phyloP scores from a whole-genome alignment of 2,113 vertebrate genomes.

The Cynopterus brachyotis region DNA sequence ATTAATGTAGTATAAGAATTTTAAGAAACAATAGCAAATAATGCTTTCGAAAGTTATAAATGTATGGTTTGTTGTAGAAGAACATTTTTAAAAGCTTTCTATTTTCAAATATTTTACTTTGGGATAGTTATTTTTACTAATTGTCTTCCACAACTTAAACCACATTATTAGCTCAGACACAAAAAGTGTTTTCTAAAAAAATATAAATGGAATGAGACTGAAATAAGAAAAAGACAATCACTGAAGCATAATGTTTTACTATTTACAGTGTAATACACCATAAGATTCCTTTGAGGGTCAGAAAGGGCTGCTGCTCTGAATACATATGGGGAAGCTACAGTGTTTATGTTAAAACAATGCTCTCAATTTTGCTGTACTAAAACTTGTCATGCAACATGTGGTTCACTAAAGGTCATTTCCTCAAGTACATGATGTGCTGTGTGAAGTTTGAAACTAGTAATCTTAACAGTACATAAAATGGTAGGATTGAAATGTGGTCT shows the following conservation, averaged over 20 bases:
- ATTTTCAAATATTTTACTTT: slow-evolving; percentile 29
- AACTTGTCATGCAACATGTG: slow-evolving; percentile 8
- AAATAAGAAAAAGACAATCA: slow-evolving; percentile 37
- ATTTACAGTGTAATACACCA: not conserved
- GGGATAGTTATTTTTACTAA: not conserved
- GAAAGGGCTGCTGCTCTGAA: not conserved
- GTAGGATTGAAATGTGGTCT: slow-evolving; percentile 67
- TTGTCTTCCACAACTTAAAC: not conserved
- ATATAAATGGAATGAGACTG: not conserved
- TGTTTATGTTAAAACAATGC: slow-evolving; percentile 19
- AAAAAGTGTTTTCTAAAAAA: slow-evolving; percentile 28
- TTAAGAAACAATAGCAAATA: not conserved
- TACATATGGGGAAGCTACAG: not conserved
- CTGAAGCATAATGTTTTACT: slow-evolving; percentile 27
- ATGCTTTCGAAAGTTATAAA: not conserved
- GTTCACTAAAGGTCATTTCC: slow-evolving; percentile 35
- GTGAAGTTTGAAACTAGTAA: slow-evolving; percentile 62
- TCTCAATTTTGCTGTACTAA: not conserved
- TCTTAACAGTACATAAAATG: slow-evolving; percentile 51
- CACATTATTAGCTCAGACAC: not conserved
- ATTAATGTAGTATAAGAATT: not conserved
- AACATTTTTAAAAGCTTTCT: slow-evolving; percentile 38
- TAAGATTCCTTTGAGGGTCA: not conserved
- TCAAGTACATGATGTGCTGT: slow-evolving; percentile 58
- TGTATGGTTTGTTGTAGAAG: not conserved